Percentiles rank a stretch among this genome's conserved stretches.
phyloP scores from a whole-genome alignment of 2,888 invertebrate genomes.

The Azorinus chamasolen region DNA sequence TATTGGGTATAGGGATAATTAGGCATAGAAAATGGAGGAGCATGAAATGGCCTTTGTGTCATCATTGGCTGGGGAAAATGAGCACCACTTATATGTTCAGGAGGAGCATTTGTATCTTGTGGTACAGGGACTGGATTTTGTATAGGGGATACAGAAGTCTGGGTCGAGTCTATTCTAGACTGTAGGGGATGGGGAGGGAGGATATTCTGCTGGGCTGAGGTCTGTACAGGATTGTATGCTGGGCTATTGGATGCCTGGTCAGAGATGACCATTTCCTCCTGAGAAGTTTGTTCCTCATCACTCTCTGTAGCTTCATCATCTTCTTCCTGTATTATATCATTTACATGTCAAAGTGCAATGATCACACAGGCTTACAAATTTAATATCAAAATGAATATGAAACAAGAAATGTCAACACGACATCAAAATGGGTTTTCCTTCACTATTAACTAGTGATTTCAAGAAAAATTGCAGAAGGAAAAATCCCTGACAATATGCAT shows the following conservation, averaged over 20 bases:
- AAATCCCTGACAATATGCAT: no score
- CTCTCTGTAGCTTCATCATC: constrained; percentile 68
- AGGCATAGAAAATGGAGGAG: constrained; percentile 37
- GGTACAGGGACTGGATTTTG: no score
- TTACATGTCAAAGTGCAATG: neutral
- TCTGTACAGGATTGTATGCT: neutral
- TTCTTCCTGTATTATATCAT: constrained; percentile 49
- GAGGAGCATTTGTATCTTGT: no score
- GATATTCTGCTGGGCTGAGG: neutral
- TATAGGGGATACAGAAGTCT: neutral
- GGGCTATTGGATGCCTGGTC: no score
- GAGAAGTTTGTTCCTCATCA: constrained; percentile 43
- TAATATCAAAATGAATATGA: no score
- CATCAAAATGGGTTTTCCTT: no score
- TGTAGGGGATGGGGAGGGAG: neutral
- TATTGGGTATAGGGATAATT: constrained; percentile 37
- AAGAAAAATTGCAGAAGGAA: constrained; percentile 1
- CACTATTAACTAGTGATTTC: no score
- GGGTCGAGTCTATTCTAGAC: neutral
- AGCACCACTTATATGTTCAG: no score
- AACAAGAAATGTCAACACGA: no score
- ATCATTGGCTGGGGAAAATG: no score
- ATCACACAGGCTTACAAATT: no score
- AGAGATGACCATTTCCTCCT: no score
- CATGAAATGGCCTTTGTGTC: constrained; percentile 7